phyloP scores from a whole-genome alignment of 2,797 vertebrate genomes.

The Cynodonichthys magdalenae region DNA sequence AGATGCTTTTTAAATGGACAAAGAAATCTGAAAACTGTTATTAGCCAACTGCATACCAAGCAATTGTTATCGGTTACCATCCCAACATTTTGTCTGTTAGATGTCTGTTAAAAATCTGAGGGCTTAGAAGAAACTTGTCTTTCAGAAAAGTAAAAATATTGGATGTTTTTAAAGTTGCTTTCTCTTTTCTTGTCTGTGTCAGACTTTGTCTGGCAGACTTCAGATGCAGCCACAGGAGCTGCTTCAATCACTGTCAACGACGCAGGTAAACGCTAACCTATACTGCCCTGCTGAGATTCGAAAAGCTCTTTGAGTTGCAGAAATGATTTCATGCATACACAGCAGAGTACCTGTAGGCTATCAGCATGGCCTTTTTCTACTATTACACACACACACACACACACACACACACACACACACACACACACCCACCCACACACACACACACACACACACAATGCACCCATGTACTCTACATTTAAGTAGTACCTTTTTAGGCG shows the following conservation, averaged over 20 bases:
- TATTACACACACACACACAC: slow-evolving; percentile 9
- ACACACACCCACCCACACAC: slow-evolving; percentile 8
- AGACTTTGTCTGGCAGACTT: slow-evolving; percentile 91
- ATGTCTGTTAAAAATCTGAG: not conserved
- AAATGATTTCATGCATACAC: slow-evolving; percentile 15
- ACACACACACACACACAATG: slow-evolving; percentile 9
- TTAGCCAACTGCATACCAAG: slow-evolving; percentile 6
- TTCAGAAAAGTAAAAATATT: slow-evolving; percentile 16
- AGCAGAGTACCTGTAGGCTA: slow-evolving; percentile 19
- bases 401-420: slow-evolving; percentile 9
- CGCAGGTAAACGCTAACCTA: slow-evolving; percentile 83
- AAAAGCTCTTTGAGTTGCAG: slow-evolving; percentile 43
- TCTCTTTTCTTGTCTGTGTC: slow-evolving; percentile 56
- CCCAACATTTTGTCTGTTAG: slow-evolving; percentile 18
- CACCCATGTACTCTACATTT: slow-evolving; percentile 6
- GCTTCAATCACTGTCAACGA: slow-evolving; percentile 93
- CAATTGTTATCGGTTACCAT: slow-evolving; percentile 18
- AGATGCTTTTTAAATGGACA: slow-evolving; percentile 20
- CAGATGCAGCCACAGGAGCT: slow-evolving; percentile 89
- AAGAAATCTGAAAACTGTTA: slow-evolving; percentile 1
- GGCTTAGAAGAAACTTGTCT: slow-evolving; percentile 9
- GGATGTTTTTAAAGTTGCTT: slow-evolving; percentile 20
- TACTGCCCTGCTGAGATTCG: slow-evolving; percentile 38
- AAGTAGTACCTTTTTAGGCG: slow-evolving; percentile 25
- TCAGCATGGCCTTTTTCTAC: slow-evolving; percentile 4